Evolutionary conservation across 2,797 vertebrate species (phyloP).

Genomic region (Phalanger gymnotis): DNA sequence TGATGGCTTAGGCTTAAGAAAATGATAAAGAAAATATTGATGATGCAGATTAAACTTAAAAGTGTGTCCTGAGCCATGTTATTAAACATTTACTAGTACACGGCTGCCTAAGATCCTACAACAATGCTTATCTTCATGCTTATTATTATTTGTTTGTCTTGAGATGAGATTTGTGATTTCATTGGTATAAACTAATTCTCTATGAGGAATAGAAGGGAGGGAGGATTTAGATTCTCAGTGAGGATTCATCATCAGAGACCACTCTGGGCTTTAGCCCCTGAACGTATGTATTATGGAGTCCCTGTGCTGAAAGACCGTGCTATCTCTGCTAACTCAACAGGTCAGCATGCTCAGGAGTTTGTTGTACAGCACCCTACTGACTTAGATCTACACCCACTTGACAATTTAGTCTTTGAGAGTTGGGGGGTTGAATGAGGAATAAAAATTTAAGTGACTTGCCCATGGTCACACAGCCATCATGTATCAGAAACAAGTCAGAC

Average conservation of each 20-base stretch:
- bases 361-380: neutral
- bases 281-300: neutral
- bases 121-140: constrained; percentile 39
- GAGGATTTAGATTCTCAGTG: neutral
- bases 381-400: neutral
- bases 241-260: neutral
- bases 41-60: neutral
- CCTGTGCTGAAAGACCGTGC: neutral
- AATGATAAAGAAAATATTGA: neutral
- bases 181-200: neutral
- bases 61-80: neutral
- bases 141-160: neutral
- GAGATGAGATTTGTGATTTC: neutral
- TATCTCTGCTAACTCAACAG: neutral
- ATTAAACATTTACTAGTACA: neutral
- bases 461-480: neutral
- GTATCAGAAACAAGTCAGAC: neutral
- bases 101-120: neutral
- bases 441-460: neutral
- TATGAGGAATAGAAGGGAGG: neutral
- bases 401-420: neutral
- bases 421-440: neutral
- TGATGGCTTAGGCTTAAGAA: neutral
- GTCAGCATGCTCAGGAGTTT: neutral
- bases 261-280: neutral